A percentile compares a stretch with the other conserved stretches of the same genome.
These are phyloP conservation scores for Oscheius myriophilus DNA, from an alignment of 2,888 invertebrate species.

Conservation along the genomic window DNA sequence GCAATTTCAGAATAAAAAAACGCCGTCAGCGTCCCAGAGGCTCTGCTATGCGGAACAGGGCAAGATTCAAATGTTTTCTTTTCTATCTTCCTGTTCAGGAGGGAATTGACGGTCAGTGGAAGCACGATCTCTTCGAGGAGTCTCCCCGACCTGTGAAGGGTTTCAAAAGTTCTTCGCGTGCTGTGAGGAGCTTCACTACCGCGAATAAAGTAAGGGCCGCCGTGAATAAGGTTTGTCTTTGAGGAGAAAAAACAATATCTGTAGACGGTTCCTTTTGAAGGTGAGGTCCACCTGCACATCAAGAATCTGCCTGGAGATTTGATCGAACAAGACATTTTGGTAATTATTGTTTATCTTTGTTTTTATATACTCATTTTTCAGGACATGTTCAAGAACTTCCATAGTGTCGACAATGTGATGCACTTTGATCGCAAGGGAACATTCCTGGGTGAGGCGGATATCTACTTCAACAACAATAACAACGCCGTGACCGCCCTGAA, in stretches of 20 bases:
- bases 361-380: not conserved
- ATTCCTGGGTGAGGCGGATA: slow-evolving; percentile 9
- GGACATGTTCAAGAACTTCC: slow-evolving; percentile 16
- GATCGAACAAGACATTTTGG: slow-evolving; percentile 9
- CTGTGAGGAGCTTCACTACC: too few species aligned
- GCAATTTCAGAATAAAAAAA: too few species aligned
- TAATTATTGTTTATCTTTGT: not conserved
- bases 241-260: not conserved
- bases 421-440: not conserved
- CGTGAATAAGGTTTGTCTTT: too few species aligned
- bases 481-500: slow-evolving; percentile 2
- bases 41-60: too few species aligned
- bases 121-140: slow-evolving; percentile 9
- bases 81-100: not conserved
- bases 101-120: slow-evolving; percentile 8
- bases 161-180: not conserved
- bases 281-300: not conserved
- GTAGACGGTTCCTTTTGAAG: not conserved
- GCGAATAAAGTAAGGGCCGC: too few species aligned
- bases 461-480: not conserved
- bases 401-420: not conserved
- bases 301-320: slow-evolving; percentile 12
- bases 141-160: not conserved
- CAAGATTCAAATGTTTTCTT: not conserved
- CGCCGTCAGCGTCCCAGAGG: too few species aligned